A percentile compares a stretch with the other conserved stretches of the same genome.
These are phyloP conservation scores for Thripadectes ignobilis DNA, from an alignment of 2,797 vertebrate genomes.

Conservation along the genomic window DNA sequence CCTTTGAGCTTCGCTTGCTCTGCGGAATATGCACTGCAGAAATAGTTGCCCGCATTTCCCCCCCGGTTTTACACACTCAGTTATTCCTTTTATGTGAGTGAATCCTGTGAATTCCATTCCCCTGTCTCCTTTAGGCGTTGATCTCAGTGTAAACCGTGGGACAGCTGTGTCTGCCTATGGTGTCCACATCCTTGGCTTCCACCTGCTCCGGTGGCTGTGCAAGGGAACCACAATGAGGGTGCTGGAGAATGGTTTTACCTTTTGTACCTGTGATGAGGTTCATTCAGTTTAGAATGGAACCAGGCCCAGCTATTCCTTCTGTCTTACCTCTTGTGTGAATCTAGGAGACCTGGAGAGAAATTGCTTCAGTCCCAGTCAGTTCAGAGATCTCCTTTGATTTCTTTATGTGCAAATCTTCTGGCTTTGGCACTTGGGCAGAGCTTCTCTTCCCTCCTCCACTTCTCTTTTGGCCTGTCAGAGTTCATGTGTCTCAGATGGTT, in stretches of 20 bases:
- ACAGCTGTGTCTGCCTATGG: neutral
- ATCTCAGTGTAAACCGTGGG: neutral
- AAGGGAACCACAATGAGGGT: neutral
- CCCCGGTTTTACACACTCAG: neutral
- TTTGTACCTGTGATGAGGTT: neutral
- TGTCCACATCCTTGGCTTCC: neutral
- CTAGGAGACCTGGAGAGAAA: neutral
- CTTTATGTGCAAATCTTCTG: neutral
- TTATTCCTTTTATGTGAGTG: slow-evolving; percentile 33
- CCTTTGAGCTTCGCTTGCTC: slow-evolving; percentile 51
- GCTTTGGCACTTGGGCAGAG: neutral
- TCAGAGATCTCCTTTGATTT: neutral
- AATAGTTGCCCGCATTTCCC: slow-evolving; percentile 29
- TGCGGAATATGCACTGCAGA: neutral
- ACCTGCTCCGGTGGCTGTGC: rapidly evolving
- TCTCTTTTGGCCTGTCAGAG: neutral
- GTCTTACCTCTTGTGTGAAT: neutral
- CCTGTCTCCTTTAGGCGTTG: neutral
- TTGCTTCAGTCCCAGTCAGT: neutral
- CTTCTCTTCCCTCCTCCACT: neutral
- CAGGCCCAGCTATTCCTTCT: neutral
- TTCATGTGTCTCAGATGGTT: neutral
- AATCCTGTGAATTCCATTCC: neutral
- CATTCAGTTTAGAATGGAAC: neutral
- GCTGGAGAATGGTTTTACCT: neutral